Base-by-base conservation (phyloP, 2,113 vertebrate genomes). In the Diadophis punctatus region DNA sequence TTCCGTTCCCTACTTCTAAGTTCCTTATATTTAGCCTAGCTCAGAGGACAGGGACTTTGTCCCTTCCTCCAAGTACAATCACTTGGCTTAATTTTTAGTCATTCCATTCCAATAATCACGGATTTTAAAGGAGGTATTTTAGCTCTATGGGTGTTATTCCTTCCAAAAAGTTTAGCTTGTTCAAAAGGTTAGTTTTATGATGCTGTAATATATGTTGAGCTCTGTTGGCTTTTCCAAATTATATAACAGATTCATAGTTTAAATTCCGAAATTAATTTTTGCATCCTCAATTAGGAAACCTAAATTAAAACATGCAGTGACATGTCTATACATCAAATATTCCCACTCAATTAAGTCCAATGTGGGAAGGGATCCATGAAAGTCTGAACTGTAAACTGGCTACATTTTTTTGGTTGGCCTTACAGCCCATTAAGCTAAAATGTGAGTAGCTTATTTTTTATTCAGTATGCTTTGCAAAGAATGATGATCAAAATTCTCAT, bases 31-130 rank as follows among this genome's bases (percentile, higher is more conserved):
- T 90, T 90, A 93, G 91, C 49, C 49, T 23, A 86, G 89, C 56
- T 94, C 68, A 94, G 90, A 94, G 90, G 93, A 90, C 58, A 92
- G 94, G 95, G 95, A 96, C 95, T 95, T 91, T 93, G 93, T 94
- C 93, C 94, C 86, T 95, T 46, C 86, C 53, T 0, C 86, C 93
- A 92, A 87, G 91, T 96, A 89, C 90, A 94, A 93, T 95, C 90
- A 93, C 91, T 86, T 74, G 53, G 91, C 92, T 95, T 93, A 39
- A 46, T 39, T 92, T 95, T 90, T 89, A 96, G 91, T 95, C 95
- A 91, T 58, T 93, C 87, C 55, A 58, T 94, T 95, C 93, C 89
- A 86, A 74, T 3, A 48, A 85, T 74, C 25, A 63, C 3, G 11
- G 25, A 20, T 22, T 87, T 87, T 51, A 93, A 93, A 93, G 49